Evolutionary conservation across 1,140 invertebrate species (phyloP).

Genomic region (Triops longicaudatus): DNA sequence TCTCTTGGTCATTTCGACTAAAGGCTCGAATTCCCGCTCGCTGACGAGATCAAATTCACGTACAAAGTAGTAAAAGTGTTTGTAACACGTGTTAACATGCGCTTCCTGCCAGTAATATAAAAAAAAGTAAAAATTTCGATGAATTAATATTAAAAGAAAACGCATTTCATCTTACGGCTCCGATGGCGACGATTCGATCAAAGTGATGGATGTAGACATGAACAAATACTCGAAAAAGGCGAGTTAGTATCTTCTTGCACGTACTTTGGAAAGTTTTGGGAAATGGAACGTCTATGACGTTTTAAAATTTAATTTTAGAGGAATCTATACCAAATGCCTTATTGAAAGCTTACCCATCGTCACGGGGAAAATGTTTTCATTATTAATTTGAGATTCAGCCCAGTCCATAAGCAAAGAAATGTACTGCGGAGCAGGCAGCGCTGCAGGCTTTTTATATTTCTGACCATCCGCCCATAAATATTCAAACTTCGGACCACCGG

Average conservation of each 20-base stretch:
- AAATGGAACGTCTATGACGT: constrained; percentile 69
- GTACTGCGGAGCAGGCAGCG: constrained; percentile 78
- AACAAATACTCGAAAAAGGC: constrained; percentile 88
- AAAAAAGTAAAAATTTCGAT: background rate
- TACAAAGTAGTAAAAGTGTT: constrained; percentile 94
- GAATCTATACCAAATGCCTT: background rate
- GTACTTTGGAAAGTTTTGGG: constrained; percentile 70
- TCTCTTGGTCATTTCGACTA: constrained; percentile 63
- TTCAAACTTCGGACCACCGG: constrained; percentile 77
- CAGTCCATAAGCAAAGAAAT: constrained; percentile 86
- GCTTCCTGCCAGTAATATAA: constrained; percentile 62
- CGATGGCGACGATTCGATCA: constrained; percentile 76
- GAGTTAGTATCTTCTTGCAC: constrained; percentile 81
- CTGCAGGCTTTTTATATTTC: constrained; percentile 79
- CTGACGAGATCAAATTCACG: constrained; percentile 79
- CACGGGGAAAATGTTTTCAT: constrained; percentile 76
- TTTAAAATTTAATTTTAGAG: constrained; percentile 31
- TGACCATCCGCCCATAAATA: constrained; percentile 88
- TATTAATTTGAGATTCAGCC: constrained; percentile 88
- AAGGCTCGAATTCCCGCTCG: constrained; percentile 76
- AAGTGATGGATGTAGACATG: constrained; percentile 98
- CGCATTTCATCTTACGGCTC: constrained; percentile 58
- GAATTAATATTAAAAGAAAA: background rate
- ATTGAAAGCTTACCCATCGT: constrained; percentile 50
- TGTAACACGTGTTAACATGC: constrained; percentile 93